A percentile compares a stretch with the other conserved stretches of the same genome.
These are phyloP conservation scores for Drosophila ercepeae DNA, from an alignment of 1,140 invertebrate species.

Conservation along the genomic window DNA sequence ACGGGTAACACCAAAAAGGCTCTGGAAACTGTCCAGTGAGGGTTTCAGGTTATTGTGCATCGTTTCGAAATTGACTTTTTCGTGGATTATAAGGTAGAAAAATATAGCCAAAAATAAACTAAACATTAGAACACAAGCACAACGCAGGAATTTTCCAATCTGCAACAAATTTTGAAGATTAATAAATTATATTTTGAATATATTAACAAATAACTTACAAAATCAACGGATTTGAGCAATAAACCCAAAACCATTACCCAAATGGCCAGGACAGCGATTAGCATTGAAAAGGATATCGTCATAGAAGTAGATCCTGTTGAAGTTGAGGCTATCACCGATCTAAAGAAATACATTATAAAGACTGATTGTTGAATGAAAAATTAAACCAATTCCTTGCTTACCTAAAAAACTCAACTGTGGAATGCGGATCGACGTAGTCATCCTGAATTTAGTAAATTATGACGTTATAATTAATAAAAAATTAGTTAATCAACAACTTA, in stretches of 20 bases:
- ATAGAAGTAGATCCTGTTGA: conserved; percentile 22
- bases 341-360: conserved; percentile 2
- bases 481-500: conserved; percentile 22
- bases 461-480: not conserved
- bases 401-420: conserved; percentile 76
- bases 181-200: not conserved
- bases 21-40: conserved; percentile 22
- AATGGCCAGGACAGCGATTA: conserved; percentile 52
- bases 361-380: not conserved
- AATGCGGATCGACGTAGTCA: conserved; percentile 46
- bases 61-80: conserved; percentile 34
- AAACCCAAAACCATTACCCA: conserved; percentile 59
- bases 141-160: conserved; percentile 75
- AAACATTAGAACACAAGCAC: conserved; percentile 67
- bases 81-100: conserved; percentile 49
- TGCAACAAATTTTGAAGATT: conserved; percentile 1
- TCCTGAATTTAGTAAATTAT: conserved; percentile 7
- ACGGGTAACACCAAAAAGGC: conserved; percentile 23
- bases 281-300: conserved; percentile 62
- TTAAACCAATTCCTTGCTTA: conserved; percentile 6
- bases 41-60: conserved; percentile 56
- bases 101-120: conserved; percentile 66
- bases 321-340: conserved; percentile 59
- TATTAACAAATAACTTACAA: conserved; percentile 41
- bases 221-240: conserved; percentile 55